Evolutionary conservation across 2,888 invertebrate genomes (phyloP), one percentile per base, ranked within the genome.

Genomic region (Tortricodes alternella): DNA sequence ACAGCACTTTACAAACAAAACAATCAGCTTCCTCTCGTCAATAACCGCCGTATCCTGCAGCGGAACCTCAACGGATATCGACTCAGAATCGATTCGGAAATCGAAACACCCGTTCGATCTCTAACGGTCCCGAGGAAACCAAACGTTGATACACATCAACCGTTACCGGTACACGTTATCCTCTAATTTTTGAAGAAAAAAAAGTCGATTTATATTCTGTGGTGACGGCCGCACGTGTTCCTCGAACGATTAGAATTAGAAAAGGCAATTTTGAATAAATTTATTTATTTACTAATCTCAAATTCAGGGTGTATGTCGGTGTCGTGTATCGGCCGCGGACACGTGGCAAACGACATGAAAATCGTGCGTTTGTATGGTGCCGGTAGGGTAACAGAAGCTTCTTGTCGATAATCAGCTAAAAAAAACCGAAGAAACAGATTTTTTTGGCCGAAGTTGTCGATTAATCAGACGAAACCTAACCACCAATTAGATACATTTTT

Each of bases 271-370:
- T 81, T 76, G 76, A 76, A 77, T 84, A 85, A 82, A 85, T 79
- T 76, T 83, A 82, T 83, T 43, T 77, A 80, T 81, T 76, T 74
- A 75, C 78, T 83, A 74, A 85, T 88, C 74, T 79, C 60, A 78
- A 78, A 90, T 90, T 86, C 89, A 83, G 83, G 80, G 78, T 80
- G 83, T 78, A 74, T 68, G 67, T 73, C 67, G 61, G 58, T 63
- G 89, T 90, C 89, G 89, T 90, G 89, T 90, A 78, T 78, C 71
- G 62, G 74, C 79, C 71, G 75, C 71, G 76, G 76, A 86, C 89
- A 89, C 89, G 89, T 90, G 89, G 89, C 88, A 76, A 75, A 65
- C 64, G 77, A 89, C 89, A 89, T 84, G 85, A 80, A 85, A 87
- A 85, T 89, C 89, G 89, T 90, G 89, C 77, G 71, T 79, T 74